Evolutionary conservation across 1,140 invertebrate genomes (phyloP).

Genomic region (Drosophila tristis): DNA sequence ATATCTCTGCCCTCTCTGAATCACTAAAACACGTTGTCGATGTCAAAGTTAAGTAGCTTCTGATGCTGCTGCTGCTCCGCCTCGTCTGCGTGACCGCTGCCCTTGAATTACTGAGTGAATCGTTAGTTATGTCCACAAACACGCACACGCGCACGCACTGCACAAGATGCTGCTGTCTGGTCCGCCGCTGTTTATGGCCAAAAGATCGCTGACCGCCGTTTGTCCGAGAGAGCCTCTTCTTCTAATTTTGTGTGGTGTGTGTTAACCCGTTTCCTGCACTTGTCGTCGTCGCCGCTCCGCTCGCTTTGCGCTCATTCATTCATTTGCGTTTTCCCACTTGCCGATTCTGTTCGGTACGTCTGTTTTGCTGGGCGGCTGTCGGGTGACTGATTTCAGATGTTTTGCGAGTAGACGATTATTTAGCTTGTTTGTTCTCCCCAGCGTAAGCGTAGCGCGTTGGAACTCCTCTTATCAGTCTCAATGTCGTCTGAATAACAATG

Average conservation of each 20-base stretch:
- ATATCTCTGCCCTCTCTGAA: conserved; percentile 12
- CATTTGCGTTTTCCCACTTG: conserved; percentile 53
- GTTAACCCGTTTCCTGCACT: conserved; percentile 76
- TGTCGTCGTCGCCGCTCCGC: conserved; percentile 27
- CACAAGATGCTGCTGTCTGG: conserved; percentile 39
- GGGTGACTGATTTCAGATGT: conserved; percentile 55
- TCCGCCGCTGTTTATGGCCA: conserved; percentile 31
- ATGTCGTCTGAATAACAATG: conserved; percentile 8
- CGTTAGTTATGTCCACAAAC: too few species aligned
- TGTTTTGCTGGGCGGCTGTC: conserved; percentile 66
- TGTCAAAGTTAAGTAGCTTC: conserved; percentile 18
- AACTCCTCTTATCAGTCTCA: conserved; percentile 42
- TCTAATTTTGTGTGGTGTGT: conserved; percentile 20
- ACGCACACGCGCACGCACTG: conserved; percentile 7
- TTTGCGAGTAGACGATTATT: conserved; percentile 45
- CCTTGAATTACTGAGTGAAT: too few species aligned
- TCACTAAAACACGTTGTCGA: conserved; percentile 16
- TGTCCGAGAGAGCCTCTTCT: conserved; percentile 49
- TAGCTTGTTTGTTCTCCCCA: conserved; percentile 41
- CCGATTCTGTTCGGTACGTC: conserved; percentile 57
- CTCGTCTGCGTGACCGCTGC: neutral
- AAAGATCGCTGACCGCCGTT: conserved; percentile 77
- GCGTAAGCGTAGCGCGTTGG: neutral
- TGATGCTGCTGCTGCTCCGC: conserved; percentile 18
- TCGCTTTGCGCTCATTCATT: conserved; percentile 44